phyloP scores from a whole-genome alignment of 1,140 invertebrate genomes.

The Phenacoccus solenopsis region DNA sequence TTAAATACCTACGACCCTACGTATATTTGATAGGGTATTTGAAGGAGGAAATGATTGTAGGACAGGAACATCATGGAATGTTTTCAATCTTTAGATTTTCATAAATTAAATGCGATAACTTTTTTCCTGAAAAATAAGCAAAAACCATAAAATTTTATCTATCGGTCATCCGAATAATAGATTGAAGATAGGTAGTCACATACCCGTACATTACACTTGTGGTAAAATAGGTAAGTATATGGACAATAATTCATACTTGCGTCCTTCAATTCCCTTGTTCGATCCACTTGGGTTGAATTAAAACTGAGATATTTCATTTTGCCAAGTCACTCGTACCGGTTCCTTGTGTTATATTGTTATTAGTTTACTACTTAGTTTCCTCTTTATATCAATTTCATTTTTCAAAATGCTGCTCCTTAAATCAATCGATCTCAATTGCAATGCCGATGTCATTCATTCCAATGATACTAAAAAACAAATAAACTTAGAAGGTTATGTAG shows the following conservation, averaged over 20 bases:
- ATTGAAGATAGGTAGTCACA: no score
- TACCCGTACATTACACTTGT: no score
- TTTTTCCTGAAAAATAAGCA: no score
- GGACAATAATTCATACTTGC: no score
- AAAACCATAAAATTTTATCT: no score
- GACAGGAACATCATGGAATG: no score
- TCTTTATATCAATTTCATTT: neutral
- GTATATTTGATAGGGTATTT: no score
- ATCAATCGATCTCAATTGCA: slow-evolving; percentile 60
- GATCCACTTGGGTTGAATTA: neutral
- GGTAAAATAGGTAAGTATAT: neutral
- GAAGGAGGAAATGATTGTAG: no score
- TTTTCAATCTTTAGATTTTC: no score
- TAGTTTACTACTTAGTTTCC: neutral
- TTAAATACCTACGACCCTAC: no score
- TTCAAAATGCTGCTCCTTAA: slow-evolving; percentile 41
- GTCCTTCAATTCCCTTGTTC: neutral
- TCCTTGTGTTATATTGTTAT: neutral
- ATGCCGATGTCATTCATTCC: slow-evolving; percentile 54
- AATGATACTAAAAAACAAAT: slow-evolving; percentile 60
- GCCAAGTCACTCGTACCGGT: neutral
- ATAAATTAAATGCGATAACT: no score
- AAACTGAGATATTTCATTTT: neutral
- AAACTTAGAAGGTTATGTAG: slow-evolving; percentile 62
- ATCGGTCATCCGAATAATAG: no score